Evolutionary conservation across 2,797 vertebrate species (phyloP).

Genomic region (Bovichtus diacanthus): DNA sequence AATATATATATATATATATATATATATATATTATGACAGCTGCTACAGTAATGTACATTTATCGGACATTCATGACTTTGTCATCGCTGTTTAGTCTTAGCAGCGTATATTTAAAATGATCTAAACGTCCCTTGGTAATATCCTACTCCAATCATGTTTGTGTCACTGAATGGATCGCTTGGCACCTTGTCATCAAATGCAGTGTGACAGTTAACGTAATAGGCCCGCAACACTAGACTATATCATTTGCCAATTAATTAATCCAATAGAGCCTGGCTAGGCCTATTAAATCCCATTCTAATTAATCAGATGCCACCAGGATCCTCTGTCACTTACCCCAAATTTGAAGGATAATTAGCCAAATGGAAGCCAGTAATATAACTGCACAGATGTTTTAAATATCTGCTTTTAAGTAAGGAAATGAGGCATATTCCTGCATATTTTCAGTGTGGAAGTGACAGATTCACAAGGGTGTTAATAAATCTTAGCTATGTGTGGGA

Average conservation of each 20-base stretch:
- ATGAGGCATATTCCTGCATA: conserved; percentile 41
- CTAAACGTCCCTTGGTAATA: conserved; percentile 38
- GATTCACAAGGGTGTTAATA: conserved; percentile 54
- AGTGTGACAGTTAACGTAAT: conserved; percentile 65
- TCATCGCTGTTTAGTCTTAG: conserved; percentile 47
- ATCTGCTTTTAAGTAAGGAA: conserved; percentile 59
- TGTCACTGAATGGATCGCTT: conserved; percentile 58
- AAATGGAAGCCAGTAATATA: conserved; percentile 59
- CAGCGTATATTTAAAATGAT: conserved; percentile 58
- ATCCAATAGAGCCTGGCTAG: conserved; percentile 63
- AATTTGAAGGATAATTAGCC: conserved; percentile 76
- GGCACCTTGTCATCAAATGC: conserved; percentile 63
- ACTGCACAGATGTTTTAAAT: conserved; percentile 37
- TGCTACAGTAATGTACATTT: conserved; percentile 36
- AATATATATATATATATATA: too few relatives aligned
- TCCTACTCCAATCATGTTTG: conserved; percentile 61
- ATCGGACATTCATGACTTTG: conserved; percentile 39
- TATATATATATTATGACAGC: too few relatives aligned
- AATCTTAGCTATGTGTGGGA: conserved; percentile 40
- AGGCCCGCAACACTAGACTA: conserved; percentile 51
- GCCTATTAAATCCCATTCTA: conserved; percentile 68
- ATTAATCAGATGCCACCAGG: conserved; percentile 73
- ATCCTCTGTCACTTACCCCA: conserved; percentile 69
- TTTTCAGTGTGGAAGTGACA: conserved; percentile 37
- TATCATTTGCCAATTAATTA: conserved; percentile 76